These are phyloP conservation scores for Malthinus seriepunctatus DNA, from an alignment of 2,888 invertebrate genomes.

Conservation along the genomic window DNA sequence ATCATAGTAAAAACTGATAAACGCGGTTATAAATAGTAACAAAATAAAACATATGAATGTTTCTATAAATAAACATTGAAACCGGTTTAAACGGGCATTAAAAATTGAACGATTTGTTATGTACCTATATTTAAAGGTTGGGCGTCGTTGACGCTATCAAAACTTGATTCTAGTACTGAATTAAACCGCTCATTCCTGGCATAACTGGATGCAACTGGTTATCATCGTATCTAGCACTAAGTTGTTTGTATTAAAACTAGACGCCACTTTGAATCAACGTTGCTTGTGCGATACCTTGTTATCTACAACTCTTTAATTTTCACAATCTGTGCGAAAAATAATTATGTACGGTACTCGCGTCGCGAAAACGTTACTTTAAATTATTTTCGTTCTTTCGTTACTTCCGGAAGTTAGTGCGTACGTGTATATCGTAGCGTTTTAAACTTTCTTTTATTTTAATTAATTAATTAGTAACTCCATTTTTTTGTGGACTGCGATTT, in stretches of 20 bases:
- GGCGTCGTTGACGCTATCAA: constrained; percentile 33
- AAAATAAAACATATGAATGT: background rate
- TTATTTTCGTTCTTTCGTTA: background rate
- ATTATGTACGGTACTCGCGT: too few relatives aligned
- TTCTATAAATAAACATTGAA: background rate
- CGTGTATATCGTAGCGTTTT: background rate
- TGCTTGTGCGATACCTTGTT: constrained; percentile 22
- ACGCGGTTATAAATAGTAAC: background rate
- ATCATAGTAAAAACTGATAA: too few relatives aligned
- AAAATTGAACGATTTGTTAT: constrained; percentile 1
- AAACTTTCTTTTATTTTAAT: constrained; percentile 2
- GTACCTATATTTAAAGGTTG: constrained; percentile 2
- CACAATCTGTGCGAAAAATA: too few relatives aligned
- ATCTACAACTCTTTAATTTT: background rate
- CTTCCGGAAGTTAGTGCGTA: background rate
- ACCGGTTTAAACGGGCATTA: constrained; percentile 19
- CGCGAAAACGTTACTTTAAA: too few relatives aligned
- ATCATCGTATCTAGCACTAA: constrained; percentile 43
- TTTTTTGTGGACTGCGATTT: too few relatives aligned
- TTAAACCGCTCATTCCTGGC: constrained; percentile 53
- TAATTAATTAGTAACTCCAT: background rate
- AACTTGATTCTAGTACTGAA: constrained; percentile 45
- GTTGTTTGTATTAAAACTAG: constrained; percentile 44
- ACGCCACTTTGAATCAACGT: constrained; percentile 32
- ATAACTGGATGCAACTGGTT: constrained; percentile 53